Conservation (phyloP, 92 coral and sea anemone species). For the Pocillopora grandis region DNA sequence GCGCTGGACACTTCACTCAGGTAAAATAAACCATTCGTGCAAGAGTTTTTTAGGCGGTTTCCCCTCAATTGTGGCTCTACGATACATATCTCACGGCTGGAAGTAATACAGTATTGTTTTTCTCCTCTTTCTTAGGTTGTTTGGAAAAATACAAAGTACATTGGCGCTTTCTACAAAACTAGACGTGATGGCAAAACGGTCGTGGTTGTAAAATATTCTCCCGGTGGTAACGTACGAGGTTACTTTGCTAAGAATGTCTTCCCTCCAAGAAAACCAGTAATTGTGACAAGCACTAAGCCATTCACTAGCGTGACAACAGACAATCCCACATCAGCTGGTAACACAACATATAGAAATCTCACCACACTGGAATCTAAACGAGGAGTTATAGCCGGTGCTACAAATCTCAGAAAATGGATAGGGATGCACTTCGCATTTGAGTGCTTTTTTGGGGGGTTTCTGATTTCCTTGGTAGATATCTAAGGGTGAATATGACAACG, state of each 20-base stretch:
- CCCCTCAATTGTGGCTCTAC: background rate
- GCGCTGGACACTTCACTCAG: conserved; percentile 61
- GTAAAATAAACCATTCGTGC: conserved; percentile 8
- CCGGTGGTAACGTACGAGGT: conserved; percentile 46
- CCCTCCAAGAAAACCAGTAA: conserved; percentile 21
- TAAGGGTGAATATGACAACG: too few relatives aligned
- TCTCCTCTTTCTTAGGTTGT: conserved; percentile 37
- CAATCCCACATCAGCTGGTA: background rate
- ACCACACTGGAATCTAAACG: background rate
- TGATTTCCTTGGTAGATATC: background rate
- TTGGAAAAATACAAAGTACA: conserved; percentile 65
- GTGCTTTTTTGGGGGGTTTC: background rate
- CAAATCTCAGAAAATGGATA: background rate
- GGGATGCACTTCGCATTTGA: background rate
- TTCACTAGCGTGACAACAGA: conserved; percentile 1
- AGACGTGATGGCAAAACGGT: conserved; percentile 50
- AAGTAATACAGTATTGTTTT: background rate
- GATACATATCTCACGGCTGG: too few relatives aligned
- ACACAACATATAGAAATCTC: background rate
- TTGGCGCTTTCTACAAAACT: conserved; percentile 52
- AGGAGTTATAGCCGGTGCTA: conserved; percentile 19
- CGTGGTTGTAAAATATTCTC: conserved; percentile 56
- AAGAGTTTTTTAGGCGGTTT: background rate
- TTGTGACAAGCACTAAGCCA: background rate
- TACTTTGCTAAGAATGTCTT: conserved; percentile 30